Conservation (phyloP, 2,113 vertebrate genomes). For the Alethe castanea region DNA sequence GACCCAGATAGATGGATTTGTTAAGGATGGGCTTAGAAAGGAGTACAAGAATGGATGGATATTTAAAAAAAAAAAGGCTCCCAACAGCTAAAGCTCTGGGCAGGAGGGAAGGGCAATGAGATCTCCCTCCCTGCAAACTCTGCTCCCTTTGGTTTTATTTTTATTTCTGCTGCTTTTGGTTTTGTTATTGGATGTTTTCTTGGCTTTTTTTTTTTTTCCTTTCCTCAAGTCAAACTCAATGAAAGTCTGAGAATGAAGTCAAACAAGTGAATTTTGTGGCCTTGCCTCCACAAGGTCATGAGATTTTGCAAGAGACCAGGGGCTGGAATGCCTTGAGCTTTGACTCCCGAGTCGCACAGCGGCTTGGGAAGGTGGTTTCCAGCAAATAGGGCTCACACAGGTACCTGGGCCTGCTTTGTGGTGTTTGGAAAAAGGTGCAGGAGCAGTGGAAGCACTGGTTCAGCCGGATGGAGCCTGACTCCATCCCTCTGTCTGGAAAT, state of each 20-base stretch:
- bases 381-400: background rate
- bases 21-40: background rate
- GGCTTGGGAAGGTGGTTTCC: background rate
- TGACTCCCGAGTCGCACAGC: background rate
- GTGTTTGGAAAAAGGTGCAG: background rate
- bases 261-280: conserved; percentile 44
- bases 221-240: background rate
- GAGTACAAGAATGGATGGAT: background rate
- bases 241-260: conserved; percentile 49
- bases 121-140: background rate
- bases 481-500: conserved; percentile 43
- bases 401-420: background rate
- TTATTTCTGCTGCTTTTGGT: background rate
- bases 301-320: conserved; percentile 38
- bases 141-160: background rate
- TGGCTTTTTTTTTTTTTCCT: background rate
- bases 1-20: background rate
- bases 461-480: conserved; percentile 17
- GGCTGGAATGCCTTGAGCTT: background rate
- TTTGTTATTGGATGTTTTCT: background rate
- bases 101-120: background rate
- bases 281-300: background rate
- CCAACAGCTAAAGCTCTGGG: rapidly evolving
- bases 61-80: rapidly evolving
- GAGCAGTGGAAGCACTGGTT: conserved; percentile 56